Evolutionary conservation across 1,140 invertebrate species (phyloP).

Genomic region (Lepidurus couesii): DNA sequence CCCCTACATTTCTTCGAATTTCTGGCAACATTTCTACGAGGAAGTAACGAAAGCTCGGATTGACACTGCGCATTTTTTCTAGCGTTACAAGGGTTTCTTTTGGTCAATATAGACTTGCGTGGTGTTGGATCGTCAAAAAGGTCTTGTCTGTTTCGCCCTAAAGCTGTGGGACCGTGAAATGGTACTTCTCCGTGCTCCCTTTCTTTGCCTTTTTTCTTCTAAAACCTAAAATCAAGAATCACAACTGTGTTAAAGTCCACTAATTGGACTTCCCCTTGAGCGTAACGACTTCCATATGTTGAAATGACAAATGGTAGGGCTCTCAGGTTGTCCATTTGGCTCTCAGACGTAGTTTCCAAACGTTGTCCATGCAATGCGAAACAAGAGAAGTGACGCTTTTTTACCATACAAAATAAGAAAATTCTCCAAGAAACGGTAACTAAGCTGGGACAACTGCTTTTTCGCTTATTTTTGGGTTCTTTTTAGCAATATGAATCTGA

Average conservation of each 20-base stretch:
- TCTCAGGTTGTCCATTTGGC: not conserved
- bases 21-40: not conserved
- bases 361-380: not conserved
- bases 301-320: not conserved
- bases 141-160: not conserved
- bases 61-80: not conserved
- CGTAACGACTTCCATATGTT: constrained; percentile 18
- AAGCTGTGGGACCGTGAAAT: constrained; percentile 14
- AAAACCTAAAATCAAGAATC: constrained; percentile 15
- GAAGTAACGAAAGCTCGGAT: not conserved
- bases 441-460: not conserved
- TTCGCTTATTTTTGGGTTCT: not conserved
- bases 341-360: not conserved
- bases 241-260: constrained; percentile 18
- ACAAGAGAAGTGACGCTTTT: not conserved
- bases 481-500: not conserved
- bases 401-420: not conserved
- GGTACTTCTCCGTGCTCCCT: constrained; percentile 1
- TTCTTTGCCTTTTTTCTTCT: not conserved
- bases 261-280: constrained; percentile 21
- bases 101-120: constrained; percentile 5
- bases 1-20: constrained; percentile 26
- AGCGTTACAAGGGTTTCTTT: not conserved
- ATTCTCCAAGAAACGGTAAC: not conserved
- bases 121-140: not conserved